These are phyloP conservation scores for Caenorhabditis auriculariae DNA, from an alignment of 2,888 invertebrate species.

Conservation along the genomic window DNA sequence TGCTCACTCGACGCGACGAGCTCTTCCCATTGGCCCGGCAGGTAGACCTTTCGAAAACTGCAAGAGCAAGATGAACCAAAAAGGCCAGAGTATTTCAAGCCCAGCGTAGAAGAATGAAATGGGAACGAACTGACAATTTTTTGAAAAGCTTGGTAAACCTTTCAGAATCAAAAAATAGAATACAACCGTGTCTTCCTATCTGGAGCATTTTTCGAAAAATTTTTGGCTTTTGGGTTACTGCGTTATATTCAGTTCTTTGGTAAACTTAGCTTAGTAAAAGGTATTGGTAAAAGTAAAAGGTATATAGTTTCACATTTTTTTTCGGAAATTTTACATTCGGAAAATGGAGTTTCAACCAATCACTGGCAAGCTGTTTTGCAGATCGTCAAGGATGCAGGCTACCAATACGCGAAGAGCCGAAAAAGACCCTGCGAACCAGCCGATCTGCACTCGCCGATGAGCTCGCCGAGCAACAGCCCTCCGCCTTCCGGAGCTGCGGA, in stretches of 20 bases:
- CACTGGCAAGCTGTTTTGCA: conserved; percentile 64
- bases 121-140: too few relatives aligned
- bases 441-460: conserved; percentile 26
- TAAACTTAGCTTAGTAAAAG: too few relatives aligned
- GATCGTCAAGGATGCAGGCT: conserved; percentile 87
- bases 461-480: conserved; percentile 19
- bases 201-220: too few relatives aligned
- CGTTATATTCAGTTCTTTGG: too few relatives aligned
- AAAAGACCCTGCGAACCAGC: conserved; percentile 50
- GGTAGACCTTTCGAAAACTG: conserved; percentile 67
- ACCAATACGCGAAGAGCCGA: conserved; percentile 73
- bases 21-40: conserved; percentile 91
- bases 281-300: too few relatives aligned
- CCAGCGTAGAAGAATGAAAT: too few relatives aligned
- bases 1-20: conserved; percentile 92
- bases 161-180: too few relatives aligned
- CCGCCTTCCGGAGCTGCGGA: conserved; percentile 11
- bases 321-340: background rate
- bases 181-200: too few relatives aligned
- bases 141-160: too few relatives aligned
- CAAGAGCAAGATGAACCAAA: background rate
- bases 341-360: background rate
- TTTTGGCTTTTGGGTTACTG: too few relatives aligned
- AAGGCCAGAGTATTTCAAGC: too few relatives aligned
- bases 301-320: background rate